phyloP scores from a whole-genome alignment of 2,888 invertebrate species.

The Diogma glabrata region DNA sequence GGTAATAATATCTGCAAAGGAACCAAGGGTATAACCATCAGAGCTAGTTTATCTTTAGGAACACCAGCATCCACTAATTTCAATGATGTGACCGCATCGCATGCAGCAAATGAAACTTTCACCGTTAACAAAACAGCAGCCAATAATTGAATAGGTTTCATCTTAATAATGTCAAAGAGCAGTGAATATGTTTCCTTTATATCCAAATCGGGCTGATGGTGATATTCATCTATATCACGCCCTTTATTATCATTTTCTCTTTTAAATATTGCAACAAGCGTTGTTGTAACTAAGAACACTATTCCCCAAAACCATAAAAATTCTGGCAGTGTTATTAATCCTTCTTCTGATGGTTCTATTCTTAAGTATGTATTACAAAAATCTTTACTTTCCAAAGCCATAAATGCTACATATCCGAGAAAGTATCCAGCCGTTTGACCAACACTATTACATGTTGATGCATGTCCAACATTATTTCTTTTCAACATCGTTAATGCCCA shows the following conservation, averaged over 20 bases:
- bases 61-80: conserved; percentile 95
- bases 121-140: conserved; percentile 75
- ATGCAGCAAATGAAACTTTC: conserved; percentile 90
- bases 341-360: conserved; percentile 52
- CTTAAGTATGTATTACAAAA: conserved; percentile 93
- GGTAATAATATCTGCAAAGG: conserved; percentile 92
- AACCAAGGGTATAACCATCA: conserved; percentile 85
- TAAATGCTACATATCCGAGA: conserved; percentile 90
- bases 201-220: conserved; percentile 35
- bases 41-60: conserved; percentile 85
- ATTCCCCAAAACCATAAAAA: conserved; percentile 94
- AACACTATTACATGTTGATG: conserved; percentile 97
- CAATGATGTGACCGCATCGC: conserved; percentile 87
- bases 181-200: conserved; percentile 68
- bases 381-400: conserved; percentile 88
- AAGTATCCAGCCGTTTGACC: conserved; percentile 98
- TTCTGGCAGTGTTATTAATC: conserved; percentile 60
- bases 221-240: conserved; percentile 23
- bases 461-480: conserved; percentile 94
- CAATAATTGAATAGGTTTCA: conserved; percentile 70
- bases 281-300: conserved; percentile 81
- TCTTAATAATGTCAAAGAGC: conserved; percentile 67
- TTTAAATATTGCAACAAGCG: conserved; percentile 80
- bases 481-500: conserved; percentile 99
- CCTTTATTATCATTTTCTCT: conserved; percentile 51